These are phyloP conservation scores for Melipona quadrifasciata DNA, from an alignment of 1,140 invertebrate species.

Conservation along the genomic window DNA sequence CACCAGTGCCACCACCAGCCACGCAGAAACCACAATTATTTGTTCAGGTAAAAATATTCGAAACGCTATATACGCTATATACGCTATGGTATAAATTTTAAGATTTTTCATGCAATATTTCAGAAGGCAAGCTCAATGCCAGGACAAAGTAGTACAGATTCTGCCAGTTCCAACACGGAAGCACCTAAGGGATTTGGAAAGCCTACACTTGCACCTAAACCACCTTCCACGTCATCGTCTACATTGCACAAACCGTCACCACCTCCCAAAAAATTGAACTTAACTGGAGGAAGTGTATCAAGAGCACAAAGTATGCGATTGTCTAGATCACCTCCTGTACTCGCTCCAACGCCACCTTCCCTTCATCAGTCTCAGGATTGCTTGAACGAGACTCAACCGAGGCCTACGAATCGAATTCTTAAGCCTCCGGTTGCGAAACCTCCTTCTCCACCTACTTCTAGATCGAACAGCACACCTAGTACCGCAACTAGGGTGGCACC, in stretches of 20 bases:
- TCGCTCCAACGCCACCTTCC: constrained; percentile 75
- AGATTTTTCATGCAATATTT: background rate
- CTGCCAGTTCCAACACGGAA: constrained; percentile 49
- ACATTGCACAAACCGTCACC: constrained; percentile 80
- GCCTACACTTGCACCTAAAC: constrained; percentile 82
- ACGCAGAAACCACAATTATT: constrained; percentile 81
- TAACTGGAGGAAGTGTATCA: constrained; percentile 75
- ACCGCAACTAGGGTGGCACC: constrained; percentile 70
- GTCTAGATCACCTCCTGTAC: constrained; percentile 81
- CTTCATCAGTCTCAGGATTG: constrained; percentile 83
- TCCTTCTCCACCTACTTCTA: constrained; percentile 78
- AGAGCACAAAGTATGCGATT: constrained; percentile 83
- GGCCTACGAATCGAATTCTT: constrained; percentile 72
- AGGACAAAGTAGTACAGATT: constrained; percentile 48
- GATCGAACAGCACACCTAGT: constrained; percentile 38
- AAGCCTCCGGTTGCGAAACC: constrained; percentile 77
- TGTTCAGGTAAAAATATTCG: constrained; percentile 60
- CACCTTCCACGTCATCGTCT: constrained; percentile 72
- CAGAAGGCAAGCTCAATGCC: constrained; percentile 28
- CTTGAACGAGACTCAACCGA: constrained; percentile 74
- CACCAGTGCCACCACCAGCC: constrained; percentile 82
- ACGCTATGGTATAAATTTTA: background rate
- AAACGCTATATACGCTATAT: background rate
- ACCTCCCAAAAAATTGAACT: constrained; percentile 80
- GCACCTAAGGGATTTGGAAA: constrained; percentile 80